These are phyloP conservation scores for Unio delphinus DNA, from an alignment of 2,888 invertebrate species.

Conservation along the genomic window DNA sequence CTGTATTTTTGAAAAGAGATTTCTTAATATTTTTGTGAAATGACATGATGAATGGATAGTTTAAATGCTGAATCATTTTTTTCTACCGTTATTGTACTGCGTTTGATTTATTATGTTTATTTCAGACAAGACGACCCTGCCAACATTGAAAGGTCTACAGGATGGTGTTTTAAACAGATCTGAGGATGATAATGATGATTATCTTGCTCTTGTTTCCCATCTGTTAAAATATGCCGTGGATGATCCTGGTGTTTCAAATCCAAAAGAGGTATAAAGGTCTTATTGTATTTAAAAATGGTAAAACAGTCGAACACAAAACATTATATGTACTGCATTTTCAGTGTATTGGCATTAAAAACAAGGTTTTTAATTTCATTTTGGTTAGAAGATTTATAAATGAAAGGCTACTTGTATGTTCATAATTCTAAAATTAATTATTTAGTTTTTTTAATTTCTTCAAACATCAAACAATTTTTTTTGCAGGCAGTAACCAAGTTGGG, in stretches of 20 bases:
- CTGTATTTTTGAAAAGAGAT: no score
- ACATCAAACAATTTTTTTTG: constrained; percentile 5
- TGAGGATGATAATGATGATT: constrained; percentile 81
- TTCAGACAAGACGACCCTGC: constrained; percentile 72
- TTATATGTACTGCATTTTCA: neutral
- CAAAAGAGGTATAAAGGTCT: constrained; percentile 60
- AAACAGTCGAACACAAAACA: no score
- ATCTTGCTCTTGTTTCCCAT: constrained; percentile 90
- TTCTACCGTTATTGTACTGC: neutral
- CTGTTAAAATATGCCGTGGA: constrained; percentile 92
- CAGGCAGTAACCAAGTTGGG: constrained; percentile 89
- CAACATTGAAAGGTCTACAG: constrained; percentile 89
- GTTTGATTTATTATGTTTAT: constrained; percentile 4
- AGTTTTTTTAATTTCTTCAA: neutral
- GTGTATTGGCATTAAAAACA: neutral
- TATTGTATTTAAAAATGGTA: no score
- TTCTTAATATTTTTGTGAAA: no score
- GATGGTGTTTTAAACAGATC: constrained; percentile 86
- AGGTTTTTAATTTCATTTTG: neutral
- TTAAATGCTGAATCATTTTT: no score
- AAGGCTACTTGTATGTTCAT: neutral
- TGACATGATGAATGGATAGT: no score
- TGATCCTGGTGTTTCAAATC: constrained; percentile 80
- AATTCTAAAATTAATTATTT: neutral
- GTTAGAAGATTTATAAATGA: neutral